Conservation (phyloP, 1,140 invertebrate species). For the Drosophila neocordata region DNA sequence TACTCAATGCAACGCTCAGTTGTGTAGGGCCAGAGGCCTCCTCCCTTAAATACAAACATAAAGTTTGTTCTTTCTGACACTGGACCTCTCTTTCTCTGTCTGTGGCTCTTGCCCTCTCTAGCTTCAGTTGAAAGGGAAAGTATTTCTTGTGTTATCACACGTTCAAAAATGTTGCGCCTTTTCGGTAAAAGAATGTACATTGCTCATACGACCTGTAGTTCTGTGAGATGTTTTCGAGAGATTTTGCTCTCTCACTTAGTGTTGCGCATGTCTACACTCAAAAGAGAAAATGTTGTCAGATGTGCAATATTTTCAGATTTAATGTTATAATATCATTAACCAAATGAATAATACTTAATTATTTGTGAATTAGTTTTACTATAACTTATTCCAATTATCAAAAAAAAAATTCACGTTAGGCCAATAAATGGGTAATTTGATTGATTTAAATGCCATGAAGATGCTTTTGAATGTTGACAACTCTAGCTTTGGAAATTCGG, state of each 20-base stretch:
- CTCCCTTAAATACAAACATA: constrained; percentile 39
- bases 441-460: constrained; percentile 1
- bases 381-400: neutral
- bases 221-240: neutral
- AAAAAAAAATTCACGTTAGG: neutral
- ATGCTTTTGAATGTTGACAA: constrained; percentile 58
- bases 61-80: constrained; percentile 17
- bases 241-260: constrained; percentile 17
- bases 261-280: constrained; percentile 51
- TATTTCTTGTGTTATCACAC: constrained; percentile 65
- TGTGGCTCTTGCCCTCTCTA: neutral
- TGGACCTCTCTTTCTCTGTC: constrained; percentile 2
- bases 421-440: neutral
- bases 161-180: constrained; percentile 72
- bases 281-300: constrained; percentile 55
- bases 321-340: neutral
- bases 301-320: constrained; percentile 17
- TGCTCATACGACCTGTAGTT: constrained; percentile 73
- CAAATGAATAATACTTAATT: neutral
- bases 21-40: constrained; percentile 62
- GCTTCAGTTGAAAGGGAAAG: constrained; percentile 61
- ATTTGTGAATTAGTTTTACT: neutral
- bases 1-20: constrained; percentile 69
- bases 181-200: constrained; percentile 5
- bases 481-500: constrained; percentile 68